These are phyloP conservation scores for Poecilia latipinna DNA, from an alignment of 2,113 vertebrate species.

Conservation along the genomic window DNA sequence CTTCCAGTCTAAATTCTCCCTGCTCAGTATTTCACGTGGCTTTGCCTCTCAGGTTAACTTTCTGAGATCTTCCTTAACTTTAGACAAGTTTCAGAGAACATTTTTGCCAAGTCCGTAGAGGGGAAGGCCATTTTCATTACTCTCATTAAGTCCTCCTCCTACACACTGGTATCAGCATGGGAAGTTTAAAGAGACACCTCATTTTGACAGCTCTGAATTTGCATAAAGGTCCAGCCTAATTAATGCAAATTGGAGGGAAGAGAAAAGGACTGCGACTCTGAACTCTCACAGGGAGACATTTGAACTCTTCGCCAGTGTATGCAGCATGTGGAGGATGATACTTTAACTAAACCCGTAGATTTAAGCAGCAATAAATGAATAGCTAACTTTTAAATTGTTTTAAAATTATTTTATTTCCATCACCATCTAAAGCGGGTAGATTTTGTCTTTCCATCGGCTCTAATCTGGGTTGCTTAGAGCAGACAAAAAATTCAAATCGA, in stretches of 20 bases:
- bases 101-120: not conserved
- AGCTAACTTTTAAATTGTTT: not conserved
- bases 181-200: slow-evolving; percentile 12
- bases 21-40: not conserved
- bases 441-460: not conserved
- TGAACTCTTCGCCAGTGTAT: not conserved
- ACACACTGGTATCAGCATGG: not conserved
- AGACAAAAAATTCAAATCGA: not conserved
- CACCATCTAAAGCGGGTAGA: not conserved
- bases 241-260: slow-evolving; percentile 17
- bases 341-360: not conserved
- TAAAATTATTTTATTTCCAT: not conserved
- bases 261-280: not conserved
- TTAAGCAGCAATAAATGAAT: not conserved
- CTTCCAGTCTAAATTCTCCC: not conserved
- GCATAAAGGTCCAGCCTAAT: slow-evolving; percentile 45
- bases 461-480: not conserved
- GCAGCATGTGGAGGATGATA: not conserved
- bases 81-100: not conserved
- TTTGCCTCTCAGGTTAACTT: not conserved
- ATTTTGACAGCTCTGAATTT: slow-evolving; percentile 23
- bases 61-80: not conserved
- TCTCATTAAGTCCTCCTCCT: slow-evolving; percentile 16
- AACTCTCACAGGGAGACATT: not conserved
- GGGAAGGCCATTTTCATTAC: slow-evolving; percentile 10